A percentile compares a stretch with the other conserved stretches of the same genome.
Conservation (phyloP, 2,797 vertebrate species). For the Sebastiscus albofasciatus region DNA sequence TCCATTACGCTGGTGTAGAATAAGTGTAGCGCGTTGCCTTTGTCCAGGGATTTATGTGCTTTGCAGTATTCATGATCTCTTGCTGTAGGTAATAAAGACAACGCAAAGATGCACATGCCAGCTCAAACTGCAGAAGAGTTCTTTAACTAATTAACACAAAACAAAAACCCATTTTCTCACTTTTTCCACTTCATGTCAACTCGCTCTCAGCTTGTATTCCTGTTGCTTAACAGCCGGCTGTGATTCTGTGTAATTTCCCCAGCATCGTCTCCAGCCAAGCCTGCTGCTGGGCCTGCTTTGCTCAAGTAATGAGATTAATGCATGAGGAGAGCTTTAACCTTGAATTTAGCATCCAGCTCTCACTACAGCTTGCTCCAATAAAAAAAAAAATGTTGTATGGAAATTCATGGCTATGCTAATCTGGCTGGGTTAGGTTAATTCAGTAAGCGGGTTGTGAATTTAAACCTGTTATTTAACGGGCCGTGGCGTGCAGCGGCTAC, state of each 20-base stretch:
- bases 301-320: slow-evolving; percentile 68
- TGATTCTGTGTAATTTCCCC: slow-evolving; percentile 32
- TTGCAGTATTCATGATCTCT: neutral
- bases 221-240: slow-evolving; percentile 1
- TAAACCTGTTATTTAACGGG: slow-evolving; percentile 65
- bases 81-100: neutral
- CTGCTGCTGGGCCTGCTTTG: slow-evolving; percentile 35
- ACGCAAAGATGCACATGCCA: neutral
- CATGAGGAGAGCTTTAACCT: slow-evolving; percentile 70
- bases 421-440: slow-evolving; percentile 62
- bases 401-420: slow-evolving; percentile 74
- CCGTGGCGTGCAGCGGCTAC: slow-evolving; percentile 33
- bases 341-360: slow-evolving; percentile 60
- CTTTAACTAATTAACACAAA: slow-evolving; percentile 27
- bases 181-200: slow-evolving; percentile 38
- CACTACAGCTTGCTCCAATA: slow-evolving; percentile 36
- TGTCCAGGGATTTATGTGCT: neutral
- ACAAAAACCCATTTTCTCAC: slow-evolving; percentile 29
- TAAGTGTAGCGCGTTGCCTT: neutral
- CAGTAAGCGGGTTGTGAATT: slow-evolving; percentile 70
- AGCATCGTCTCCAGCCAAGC: slow-evolving; percentile 37
- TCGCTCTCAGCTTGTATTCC: slow-evolving; percentile 13
- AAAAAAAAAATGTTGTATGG: slow-evolving; percentile 45
- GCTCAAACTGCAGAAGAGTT: neutral
- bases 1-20: neutral